Evolutionary conservation across 2,113 vertebrate genomes (phyloP), one percentile per base, ranked within the genome.

Genomic region (Ramphastos sulfuratus): DNA sequence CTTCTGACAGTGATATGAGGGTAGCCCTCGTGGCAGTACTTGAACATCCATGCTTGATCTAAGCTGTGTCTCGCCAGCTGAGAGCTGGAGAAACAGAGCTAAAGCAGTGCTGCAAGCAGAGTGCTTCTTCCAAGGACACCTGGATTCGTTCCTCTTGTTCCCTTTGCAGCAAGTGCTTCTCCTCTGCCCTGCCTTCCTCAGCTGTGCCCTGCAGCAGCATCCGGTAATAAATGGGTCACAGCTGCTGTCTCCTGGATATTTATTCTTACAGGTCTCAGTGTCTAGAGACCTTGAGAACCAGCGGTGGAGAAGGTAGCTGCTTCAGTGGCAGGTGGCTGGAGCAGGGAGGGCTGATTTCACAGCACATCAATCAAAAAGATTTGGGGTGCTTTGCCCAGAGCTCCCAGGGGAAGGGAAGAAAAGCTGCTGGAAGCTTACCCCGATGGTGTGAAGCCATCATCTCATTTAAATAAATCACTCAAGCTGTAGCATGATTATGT

Each of bases 211-310:
- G 89, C 92, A 94, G 94, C 94, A 87, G n/a, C 96, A 90, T 97
- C 95, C 31, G 1, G 79, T 92, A 83, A 85, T 91, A 97, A 97
- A 92, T 97, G 95, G 97, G 96, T 97, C 95, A 92, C 93, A 31
- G 19, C 95, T 90, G 91, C 94, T 93, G 46, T 87, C 92, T 54
- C 81, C 85, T 93, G 93, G 92, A 94, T 96, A 71, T 93, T 91
- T 90, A 71, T 97, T 96, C 89, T 95, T 91, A 81, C 87, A 77
- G 28, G 35, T 92, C 85, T 94, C 31, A 5, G 20, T 93, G 80
- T 96, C 89, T 90, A 33, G 79, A 95, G 94, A 87, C 92, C 94
- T 96, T 93, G 71, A 84, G 89, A 89, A 82, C 74, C 79, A 12
- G n/a, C 3, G 7, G 58, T 92, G 72, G 85, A 83, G 56, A 61